A percentile compares a stretch with the other conserved stretches of the same genome.
Evolutionary conservation across 1,140 invertebrate species (phyloP).

Genomic region (Calycopis cecrops): DNA sequence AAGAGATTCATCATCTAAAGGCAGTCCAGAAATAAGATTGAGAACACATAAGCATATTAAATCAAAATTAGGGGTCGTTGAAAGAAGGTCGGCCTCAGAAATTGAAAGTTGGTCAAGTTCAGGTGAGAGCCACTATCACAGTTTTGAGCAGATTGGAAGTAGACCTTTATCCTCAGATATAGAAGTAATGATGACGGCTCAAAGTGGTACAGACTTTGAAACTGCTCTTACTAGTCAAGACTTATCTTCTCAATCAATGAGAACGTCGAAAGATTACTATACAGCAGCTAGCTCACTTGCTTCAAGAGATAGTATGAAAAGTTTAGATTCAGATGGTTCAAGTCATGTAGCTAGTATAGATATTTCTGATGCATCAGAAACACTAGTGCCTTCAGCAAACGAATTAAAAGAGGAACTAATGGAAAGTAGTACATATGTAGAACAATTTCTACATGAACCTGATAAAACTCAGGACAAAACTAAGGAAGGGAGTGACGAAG

Average conservation of each 20-base stretch:
- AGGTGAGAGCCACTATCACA: slow-evolving; percentile 92
- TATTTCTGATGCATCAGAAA: slow-evolving; percentile 92
- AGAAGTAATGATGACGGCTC: slow-evolving; percentile 81
- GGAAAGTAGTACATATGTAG: slow-evolving; percentile 70
- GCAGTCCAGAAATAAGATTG: slow-evolving; percentile 67
- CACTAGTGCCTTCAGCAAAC: slow-evolving; percentile 87
- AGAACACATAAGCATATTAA: slow-evolving; percentile 74
- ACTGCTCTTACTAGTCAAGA: slow-evolving; percentile 89
- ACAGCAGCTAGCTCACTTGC: slow-evolving; percentile 89
- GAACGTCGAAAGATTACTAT: slow-evolving; percentile 87
- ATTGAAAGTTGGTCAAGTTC: slow-evolving; percentile 89
- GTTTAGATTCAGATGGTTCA: slow-evolving; percentile 90
- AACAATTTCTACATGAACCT: slow-evolving; percentile 65
- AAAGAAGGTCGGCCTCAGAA: slow-evolving; percentile 80
- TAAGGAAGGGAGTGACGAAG: slow-evolving; percentile 62
- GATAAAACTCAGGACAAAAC: slow-evolving; percentile 51
- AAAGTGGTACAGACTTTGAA: slow-evolving; percentile 90
- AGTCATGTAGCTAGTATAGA: slow-evolving; percentile 91
- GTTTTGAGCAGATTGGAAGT: slow-evolving; percentile 89
- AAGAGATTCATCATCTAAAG: slow-evolving; percentile 64
- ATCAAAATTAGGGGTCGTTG: slow-evolving; percentile 70
- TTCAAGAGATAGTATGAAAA: slow-evolving; percentile 92
- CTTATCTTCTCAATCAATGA: slow-evolving; percentile 80
- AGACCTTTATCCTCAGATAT: slow-evolving; percentile 91
- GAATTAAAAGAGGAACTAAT: slow-evolving; percentile 76